A percentile compares a stretch with the other conserved stretches of the same genome.
Conservation (phyloP, 2,113 vertebrate genomes). For the Dascyllus trimaculatus region DNA sequence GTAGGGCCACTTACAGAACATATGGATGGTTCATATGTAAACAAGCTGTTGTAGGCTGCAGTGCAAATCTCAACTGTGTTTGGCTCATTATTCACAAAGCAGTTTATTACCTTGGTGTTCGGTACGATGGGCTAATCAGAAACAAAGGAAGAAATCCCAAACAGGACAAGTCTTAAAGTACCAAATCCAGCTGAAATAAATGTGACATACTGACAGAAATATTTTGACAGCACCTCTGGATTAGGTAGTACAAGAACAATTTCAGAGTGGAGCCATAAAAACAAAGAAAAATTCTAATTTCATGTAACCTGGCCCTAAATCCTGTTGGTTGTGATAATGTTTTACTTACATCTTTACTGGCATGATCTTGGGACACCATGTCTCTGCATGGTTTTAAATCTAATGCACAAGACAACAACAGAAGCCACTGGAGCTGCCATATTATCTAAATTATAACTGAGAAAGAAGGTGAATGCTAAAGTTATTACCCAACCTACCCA, state of each 20-base stretch:
- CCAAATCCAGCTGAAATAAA: constrained; percentile 1
- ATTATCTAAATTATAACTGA: background rate
- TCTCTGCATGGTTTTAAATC: constrained; percentile 9
- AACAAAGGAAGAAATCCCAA: background rate
- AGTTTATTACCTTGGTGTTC: background rate
- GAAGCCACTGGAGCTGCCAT: background rate
- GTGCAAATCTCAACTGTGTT: constrained; percentile 3
- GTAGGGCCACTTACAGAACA: background rate
- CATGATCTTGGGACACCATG: no score
- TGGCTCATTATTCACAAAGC: constrained; percentile 2
- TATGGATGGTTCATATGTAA: background rate
- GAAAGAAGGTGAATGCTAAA: background rate
- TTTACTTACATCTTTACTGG: no score
- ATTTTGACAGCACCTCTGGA: background rate
- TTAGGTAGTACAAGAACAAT: no score
- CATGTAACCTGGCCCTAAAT: no score
- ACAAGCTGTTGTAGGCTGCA: background rate
- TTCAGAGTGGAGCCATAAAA: no score
- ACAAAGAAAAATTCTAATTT: no score
- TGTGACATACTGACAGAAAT: background rate
- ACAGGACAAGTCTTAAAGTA: background rate
- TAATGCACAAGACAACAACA: background rate
- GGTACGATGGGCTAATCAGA: background rate
- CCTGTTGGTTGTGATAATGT: background rate
- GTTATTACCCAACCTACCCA: background rate